A percentile compares a stretch with the other conserved stretches of the same genome.
Evolutionary conservation across 92 coral and sea anemone species (phyloP).

Genomic region (Pocillopora grandis): DNA sequence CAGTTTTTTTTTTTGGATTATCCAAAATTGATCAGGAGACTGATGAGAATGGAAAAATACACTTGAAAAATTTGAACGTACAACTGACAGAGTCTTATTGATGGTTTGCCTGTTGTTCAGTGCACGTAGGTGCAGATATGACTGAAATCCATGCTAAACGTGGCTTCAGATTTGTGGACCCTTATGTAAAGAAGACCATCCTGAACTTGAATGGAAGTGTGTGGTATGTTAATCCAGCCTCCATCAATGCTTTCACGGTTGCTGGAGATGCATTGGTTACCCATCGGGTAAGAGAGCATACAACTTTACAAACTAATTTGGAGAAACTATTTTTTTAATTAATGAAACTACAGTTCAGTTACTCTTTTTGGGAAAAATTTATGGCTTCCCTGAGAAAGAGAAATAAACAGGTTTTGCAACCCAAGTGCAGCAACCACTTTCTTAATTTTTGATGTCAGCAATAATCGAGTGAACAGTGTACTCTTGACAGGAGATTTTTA

Average conservation of each 20-base stretch:
- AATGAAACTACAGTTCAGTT: background rate
- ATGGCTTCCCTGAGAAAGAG: no score
- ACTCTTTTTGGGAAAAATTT: background rate
- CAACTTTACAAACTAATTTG: background rate
- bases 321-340: background rate
- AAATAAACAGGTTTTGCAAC: no score
- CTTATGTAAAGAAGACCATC: conserved; percentile 82
- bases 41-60: no score
- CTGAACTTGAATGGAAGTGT: conserved; percentile 82
- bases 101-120: conserved; percentile 37
- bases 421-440: no score
- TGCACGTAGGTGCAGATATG: conserved; percentile 74
- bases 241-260: conserved; percentile 60
- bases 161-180: conserved; percentile 93
- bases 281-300: conserved; percentile 67
- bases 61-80: no score
- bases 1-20: no score
- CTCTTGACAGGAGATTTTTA: no score
- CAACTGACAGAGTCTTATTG: background rate
- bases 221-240: conserved; percentile 72
- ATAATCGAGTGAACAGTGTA: no score
- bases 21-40: no score
- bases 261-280: conserved; percentile 72
- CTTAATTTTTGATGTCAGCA: no score
- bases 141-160: conserved; percentile 73